Evolutionary conservation across 2,797 vertebrate genomes (phyloP).

Genomic region (Chaetodon trifasciatus): DNA sequence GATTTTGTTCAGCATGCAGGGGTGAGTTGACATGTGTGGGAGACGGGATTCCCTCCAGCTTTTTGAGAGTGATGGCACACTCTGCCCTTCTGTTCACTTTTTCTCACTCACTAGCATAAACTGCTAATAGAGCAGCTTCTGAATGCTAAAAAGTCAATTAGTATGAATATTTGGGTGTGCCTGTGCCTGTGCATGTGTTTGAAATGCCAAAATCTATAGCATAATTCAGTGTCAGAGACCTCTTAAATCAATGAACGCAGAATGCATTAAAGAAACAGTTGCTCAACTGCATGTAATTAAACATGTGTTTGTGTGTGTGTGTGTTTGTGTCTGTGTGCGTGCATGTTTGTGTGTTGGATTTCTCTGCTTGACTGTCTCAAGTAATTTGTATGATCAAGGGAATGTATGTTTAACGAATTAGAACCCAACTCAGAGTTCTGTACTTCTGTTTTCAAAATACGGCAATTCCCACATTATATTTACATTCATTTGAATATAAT

Average conservation of each 20-base stretch:
- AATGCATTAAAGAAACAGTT: slow-evolving; percentile 80
- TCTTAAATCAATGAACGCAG: slow-evolving; percentile 75
- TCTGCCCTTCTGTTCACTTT: slow-evolving; percentile 41
- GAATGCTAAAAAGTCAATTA: slow-evolving; percentile 80
- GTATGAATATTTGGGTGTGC: slow-evolving; percentile 66
- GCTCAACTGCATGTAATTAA: slow-evolving; percentile 80
- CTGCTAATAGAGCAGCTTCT: slow-evolving; percentile 58
- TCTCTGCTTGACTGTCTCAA: slow-evolving; percentile 70
- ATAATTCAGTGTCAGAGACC: slow-evolving; percentile 75
- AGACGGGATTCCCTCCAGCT: slow-evolving; percentile 49
- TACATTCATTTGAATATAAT: slow-evolving; percentile 78
- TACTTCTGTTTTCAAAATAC: slow-evolving; percentile 75
- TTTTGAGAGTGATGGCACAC: slow-evolving; percentile 6
- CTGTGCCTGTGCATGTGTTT: slow-evolving; percentile 58
- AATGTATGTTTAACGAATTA: slow-evolving; percentile 77
- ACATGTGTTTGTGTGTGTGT: slow-evolving; percentile 45
- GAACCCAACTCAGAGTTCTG: slow-evolving; percentile 67
- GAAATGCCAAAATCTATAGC: slow-evolving; percentile 76
- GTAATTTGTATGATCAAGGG: slow-evolving; percentile 82
- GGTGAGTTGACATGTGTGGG: slow-evolving; percentile 37
- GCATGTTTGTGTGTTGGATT: slow-evolving; percentile 51
- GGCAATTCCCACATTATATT: slow-evolving; percentile 80
- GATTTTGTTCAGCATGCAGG: slow-evolving; percentile 34
- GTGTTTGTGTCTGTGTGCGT: slow-evolving; percentile 29
- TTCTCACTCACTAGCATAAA: slow-evolving; percentile 45